phyloP scores from a whole-genome alignment of 2,113 vertebrate genomes.

The Cinclus cinclus region DNA sequence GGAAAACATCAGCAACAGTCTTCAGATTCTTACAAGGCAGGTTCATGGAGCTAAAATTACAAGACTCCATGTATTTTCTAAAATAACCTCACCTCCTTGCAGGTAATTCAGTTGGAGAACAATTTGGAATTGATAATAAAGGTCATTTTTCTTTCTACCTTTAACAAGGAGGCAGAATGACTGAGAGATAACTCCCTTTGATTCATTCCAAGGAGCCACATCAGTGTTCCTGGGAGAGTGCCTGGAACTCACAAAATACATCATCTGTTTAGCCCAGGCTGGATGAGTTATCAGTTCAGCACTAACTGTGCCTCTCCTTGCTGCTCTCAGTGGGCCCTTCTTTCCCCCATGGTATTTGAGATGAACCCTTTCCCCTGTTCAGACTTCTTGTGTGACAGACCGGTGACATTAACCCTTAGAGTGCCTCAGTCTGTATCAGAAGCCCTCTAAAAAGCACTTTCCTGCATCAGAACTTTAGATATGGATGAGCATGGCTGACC shows the following conservation, averaged over 20 bases:
- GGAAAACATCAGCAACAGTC: not conserved
- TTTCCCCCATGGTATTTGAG: rapidly evolving
- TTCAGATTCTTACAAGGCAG: not conserved
- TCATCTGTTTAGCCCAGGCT: not conserved
- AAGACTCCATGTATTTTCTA: not conserved
- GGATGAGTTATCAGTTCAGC: not conserved
- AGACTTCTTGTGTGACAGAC: not conserved
- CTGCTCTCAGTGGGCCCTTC: not conserved
- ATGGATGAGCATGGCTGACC: rapidly evolving
- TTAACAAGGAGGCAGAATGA: not conserved
- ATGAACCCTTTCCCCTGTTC: not conserved
- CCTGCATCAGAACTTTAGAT: not conserved
- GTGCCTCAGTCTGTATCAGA: not conserved
- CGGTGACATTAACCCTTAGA: not conserved
- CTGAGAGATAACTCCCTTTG: conserved; percentile 1
- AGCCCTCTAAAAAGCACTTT: not conserved
- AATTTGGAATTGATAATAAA: conserved; percentile 9
- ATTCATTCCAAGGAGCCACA: not conserved
- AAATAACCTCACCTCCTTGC: not conserved
- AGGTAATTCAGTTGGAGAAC: conserved; percentile 22
- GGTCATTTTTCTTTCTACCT: conserved; percentile 19
- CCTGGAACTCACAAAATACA: not conserved
- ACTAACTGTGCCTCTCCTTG: not conserved
- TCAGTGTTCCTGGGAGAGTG: not conserved
- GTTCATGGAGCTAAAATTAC: not conserved